Evolutionary conservation across 2,113 vertebrate species (phyloP).

Genomic region (Gadus macrocephalus): DNA sequence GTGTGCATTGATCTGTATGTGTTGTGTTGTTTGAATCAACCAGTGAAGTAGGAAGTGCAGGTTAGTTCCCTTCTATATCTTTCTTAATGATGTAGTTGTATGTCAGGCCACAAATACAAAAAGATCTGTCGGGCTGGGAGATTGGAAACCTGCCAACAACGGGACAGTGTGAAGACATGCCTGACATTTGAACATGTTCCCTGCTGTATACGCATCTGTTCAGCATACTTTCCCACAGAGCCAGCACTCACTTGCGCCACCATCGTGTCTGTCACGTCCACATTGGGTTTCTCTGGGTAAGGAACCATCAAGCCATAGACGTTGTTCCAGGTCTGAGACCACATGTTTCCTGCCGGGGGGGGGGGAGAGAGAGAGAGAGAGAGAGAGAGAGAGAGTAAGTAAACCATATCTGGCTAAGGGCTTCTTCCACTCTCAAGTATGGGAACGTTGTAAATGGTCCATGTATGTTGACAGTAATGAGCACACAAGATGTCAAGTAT

Average conservation of each 20-base stretch:
- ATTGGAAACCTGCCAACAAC: no score
- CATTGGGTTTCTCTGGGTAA: constrained; percentile 83
- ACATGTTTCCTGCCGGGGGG: constrained; percentile 87
- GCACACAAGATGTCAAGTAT: neutral
- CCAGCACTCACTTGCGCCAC: constrained; percentile 71
- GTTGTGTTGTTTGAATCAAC: no score
- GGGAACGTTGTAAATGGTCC: constrained; percentile 27
- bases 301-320: constrained; percentile 89
- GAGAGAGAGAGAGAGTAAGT: neutral
- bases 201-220: neutral
- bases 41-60: no score
- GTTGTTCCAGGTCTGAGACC: constrained; percentile 96
- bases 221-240: neutral
- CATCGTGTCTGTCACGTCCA: constrained; percentile 87
- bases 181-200: neutral
- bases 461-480: neutral
- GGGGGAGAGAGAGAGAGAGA: no score
- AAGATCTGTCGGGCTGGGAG: no score
- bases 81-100: no score
- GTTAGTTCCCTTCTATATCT: no score
- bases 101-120: no score
- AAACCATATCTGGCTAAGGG: neutral
- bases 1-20: no score
- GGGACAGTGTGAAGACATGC: neutral
- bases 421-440: neutral